phyloP scores from a whole-genome alignment of 2,797 vertebrate genomes.

The Botia almorhae region DNA sequence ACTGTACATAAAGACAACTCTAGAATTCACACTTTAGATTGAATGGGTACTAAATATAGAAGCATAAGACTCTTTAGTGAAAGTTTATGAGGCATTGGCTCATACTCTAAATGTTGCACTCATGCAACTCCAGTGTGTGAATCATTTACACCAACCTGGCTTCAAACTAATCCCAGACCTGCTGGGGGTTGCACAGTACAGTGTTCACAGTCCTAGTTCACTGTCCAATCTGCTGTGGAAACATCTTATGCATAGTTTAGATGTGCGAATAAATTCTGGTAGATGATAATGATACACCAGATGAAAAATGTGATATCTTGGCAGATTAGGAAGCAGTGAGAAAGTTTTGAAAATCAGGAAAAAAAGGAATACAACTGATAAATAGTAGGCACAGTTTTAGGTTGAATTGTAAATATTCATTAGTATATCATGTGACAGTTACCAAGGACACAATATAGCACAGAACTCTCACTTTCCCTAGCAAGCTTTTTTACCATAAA shows the following conservation, averaged over 20 bases:
- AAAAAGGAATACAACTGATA: conserved; percentile 19
- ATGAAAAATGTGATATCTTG: not conserved
- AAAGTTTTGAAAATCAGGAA: not conserved
- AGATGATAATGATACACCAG: conserved; percentile 4
- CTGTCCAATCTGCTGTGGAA: conserved; percentile 16
- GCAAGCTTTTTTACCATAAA: conserved; percentile 23
- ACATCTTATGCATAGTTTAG: conserved; percentile 47
- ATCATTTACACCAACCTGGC: conserved; percentile 27
- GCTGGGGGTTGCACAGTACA: conserved; percentile 52
- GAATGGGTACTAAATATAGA: conserved; percentile 43
- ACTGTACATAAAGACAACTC: conserved; percentile 29
- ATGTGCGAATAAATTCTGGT: conserved; percentile 45
- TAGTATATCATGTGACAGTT: conserved; percentile 24
- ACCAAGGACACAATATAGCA: conserved; percentile 35
- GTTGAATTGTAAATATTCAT: conserved; percentile 40
- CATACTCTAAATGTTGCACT: conserved; percentile 36
- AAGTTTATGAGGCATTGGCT: conserved; percentile 50
- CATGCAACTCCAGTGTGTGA: conserved; percentile 16
- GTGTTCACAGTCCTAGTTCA: conserved; percentile 15
- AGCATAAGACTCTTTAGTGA: conserved; percentile 29
- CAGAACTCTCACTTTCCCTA: conserved; percentile 15
- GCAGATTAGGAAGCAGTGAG: not conserved
- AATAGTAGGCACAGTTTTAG: conserved; percentile 45
- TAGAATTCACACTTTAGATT: conserved; percentile 26
- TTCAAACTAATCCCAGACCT: conserved; percentile 58